Percentiles rank a stretch among this genome's conserved stretches.
These are phyloP conservation scores for Zosterops pallidus DNA, from an alignment of 2,113 vertebrate genomes.

Conservation along the genomic window DNA sequence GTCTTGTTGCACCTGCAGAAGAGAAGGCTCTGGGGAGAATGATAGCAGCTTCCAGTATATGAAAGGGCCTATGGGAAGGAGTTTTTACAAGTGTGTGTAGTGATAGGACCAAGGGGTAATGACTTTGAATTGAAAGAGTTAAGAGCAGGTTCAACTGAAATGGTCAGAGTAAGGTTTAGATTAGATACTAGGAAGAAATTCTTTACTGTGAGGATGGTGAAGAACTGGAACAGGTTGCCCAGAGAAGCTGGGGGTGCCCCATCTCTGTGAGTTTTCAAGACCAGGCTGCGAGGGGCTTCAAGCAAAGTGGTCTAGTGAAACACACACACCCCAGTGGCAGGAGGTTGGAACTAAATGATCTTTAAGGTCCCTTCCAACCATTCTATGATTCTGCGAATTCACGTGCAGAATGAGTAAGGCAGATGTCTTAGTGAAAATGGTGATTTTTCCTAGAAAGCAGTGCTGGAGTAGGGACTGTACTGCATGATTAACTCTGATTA, in stretches of 20 bases:
- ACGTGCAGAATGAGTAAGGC: neutral
- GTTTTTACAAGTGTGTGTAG: neutral
- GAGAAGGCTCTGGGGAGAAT: neutral
- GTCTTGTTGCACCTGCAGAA: neutral
- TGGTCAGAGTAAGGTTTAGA: neutral
- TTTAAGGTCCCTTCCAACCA: neutral
- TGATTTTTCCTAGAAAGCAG: neutral
- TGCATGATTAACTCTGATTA: neutral
- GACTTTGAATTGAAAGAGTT: neutral
- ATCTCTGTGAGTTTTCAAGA: neutral
- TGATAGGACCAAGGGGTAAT: neutral
- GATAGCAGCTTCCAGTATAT: neutral
- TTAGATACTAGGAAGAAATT: neutral
- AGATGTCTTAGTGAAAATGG: neutral
- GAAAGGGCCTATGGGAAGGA: neutral
- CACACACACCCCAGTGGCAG: accelerated
- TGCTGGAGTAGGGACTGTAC: neutral
- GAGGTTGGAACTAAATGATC: neutral
- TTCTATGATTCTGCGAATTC: neutral
- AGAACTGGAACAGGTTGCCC: neutral
- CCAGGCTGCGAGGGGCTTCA: neutral
- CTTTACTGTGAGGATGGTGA: neutral
- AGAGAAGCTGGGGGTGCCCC: neutral
- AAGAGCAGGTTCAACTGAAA: neutral
- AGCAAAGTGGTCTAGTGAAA: neutral